Base-by-base conservation (phyloP, 2,113 vertebrate genomes). In the Trinectes maculatus region DNA sequence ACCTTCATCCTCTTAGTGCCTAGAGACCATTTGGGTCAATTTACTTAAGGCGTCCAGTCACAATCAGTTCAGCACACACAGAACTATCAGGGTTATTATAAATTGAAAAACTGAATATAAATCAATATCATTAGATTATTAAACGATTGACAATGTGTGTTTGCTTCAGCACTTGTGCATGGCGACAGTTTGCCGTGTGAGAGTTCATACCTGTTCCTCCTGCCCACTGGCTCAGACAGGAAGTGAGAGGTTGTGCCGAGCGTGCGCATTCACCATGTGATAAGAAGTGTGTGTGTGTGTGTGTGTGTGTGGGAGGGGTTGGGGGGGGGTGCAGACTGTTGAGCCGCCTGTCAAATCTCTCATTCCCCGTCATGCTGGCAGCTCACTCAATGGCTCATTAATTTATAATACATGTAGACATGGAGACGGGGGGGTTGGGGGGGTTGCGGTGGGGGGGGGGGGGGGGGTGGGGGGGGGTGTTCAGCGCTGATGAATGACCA, bases 21-120 rank as follows among this genome's bases (percentile, higher is more conserved):
- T 66, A 69, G 29, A 40, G 52, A 86, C 58, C 84, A 85, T 87
- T 83, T 86, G 73, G 82, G 84, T 85, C 76, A 79, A 60, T 61
- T 56, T 62, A 55, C 78, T 77, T 36, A 18, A 73, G 61, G 79
- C 80, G 46, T 71, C 4, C 24, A 75, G 55, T 74, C 69, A 62
- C 56, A 80, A 68, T 62, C 25, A 62, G 47, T 57, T 66, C 24
- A 33, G 48, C 56, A 13, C 42, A 62, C 28, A 29, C 28, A 29
- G n/a, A n/a, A n/a, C n/a, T n/a, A n/a, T n/a, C n/a, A n/a, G n/a
- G n/a, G n/a, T n/a, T n/a, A n/a, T n/a, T n/a, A n/a, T n/a, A n/a
- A n/a, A n/a, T n/a, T n/a, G n/a, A n/a, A n/a, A n/a, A n/a, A n/a
- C n/a, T n/a, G n/a, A n/a, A n/a, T n/a, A n/a, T n/a, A n/a, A n/a